These are phyloP conservation scores for Tetragnatha versicolor DNA, from an alignment of 1,140 invertebrate species.

Conservation along the genomic window DNA sequence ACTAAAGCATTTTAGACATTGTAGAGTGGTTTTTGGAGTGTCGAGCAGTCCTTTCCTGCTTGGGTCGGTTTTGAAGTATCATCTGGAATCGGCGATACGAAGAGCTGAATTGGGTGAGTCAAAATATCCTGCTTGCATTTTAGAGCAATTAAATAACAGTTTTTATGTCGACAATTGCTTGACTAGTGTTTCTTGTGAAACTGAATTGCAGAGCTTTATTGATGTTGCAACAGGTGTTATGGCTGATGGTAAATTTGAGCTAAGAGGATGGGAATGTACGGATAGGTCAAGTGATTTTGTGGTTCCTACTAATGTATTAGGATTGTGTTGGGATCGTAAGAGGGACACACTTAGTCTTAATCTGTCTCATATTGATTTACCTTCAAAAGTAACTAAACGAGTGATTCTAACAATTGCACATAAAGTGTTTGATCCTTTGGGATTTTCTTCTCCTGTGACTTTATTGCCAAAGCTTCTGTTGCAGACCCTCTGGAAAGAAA, in stretches of 20 bases:
- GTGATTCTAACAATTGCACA: background rate
- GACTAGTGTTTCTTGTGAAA: background rate
- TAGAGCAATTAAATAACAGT: background rate
- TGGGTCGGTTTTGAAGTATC: background rate
- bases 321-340: constrained; percentile 4
- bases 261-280: constrained; percentile 32
- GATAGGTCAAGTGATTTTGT: background rate
- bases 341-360: constrained; percentile 21
- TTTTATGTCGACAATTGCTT: constrained; percentile 28
- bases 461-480: background rate
- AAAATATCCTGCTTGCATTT: background rate
- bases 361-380: background rate
- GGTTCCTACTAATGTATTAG: constrained; percentile 24
- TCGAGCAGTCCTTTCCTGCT: background rate
- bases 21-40: background rate
- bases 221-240: constrained; percentile 26
- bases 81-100: too few species aligned
- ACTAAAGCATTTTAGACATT: background rate
- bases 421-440: constrained; percentile 3
- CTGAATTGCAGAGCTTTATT: constrained; percentile 20
- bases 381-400: background rate
- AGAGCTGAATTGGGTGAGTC: too few species aligned
- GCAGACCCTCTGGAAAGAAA: background rate
- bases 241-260: constrained; percentile 12
- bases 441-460: background rate